Conservation (phyloP, 2,113 vertebrate genomes). For the Hemiscyllium ocellatum region DNA sequence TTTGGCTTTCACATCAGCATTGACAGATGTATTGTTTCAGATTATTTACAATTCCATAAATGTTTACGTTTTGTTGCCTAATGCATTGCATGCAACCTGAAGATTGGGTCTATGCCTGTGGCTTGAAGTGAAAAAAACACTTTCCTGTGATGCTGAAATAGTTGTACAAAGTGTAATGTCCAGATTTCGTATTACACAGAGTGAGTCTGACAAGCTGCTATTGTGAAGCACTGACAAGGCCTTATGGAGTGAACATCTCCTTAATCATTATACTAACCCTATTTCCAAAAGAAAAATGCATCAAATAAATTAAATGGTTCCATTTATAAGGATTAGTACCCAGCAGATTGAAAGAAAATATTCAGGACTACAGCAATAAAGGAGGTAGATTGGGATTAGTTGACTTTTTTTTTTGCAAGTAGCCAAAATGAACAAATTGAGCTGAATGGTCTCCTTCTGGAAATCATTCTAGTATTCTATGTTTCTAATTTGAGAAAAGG, state of each 20-base stretch:
- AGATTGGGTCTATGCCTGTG: neutral
- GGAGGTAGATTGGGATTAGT: neutral
- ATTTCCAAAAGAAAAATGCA: neutral
- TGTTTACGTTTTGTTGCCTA: neutral
- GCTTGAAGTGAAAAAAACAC: neutral
- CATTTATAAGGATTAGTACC: too few species aligned
- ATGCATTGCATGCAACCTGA: neutral
- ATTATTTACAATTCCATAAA: constrained; percentile 2
- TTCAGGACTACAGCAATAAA: neutral
- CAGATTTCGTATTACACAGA: neutral
- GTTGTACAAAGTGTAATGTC: neutral
- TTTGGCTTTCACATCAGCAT: neutral
- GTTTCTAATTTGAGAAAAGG: neutral
- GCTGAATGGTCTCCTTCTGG: neutral
- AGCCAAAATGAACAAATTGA: neutral
- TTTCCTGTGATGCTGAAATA: neutral
- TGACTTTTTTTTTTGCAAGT: neutral
- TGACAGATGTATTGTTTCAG: neutral
- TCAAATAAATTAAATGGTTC: neutral
- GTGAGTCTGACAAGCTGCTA: neutral
- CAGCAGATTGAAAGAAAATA: neutral
- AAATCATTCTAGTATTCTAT: neutral
- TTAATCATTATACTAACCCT: neutral
- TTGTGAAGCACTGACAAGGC: neutral
- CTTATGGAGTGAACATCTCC: neutral